Evolutionary conservation across 2,888 invertebrate species (phyloP).

Genomic region (Ceratothoa steindachneri): DNA sequence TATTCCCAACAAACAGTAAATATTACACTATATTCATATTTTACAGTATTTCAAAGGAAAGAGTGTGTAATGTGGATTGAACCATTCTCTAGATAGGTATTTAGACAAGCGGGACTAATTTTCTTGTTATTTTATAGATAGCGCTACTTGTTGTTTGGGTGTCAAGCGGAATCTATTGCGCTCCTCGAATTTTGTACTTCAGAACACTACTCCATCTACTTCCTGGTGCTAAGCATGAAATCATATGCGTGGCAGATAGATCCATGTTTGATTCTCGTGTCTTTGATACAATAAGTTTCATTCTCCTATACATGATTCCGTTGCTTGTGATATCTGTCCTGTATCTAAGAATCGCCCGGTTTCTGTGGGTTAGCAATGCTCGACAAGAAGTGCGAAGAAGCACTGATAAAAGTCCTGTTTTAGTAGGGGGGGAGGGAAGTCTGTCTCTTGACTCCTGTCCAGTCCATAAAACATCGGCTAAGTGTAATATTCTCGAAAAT

Average conservation of each 20-base stretch:
- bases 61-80: too few relatives aligned
- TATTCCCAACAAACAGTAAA: too few relatives aligned
- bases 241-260: slow-evolving; percentile 70
- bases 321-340: slow-evolving; percentile 70
- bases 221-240: slow-evolving; percentile 60
- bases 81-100: too few relatives aligned
- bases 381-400: slow-evolving; percentile 19
- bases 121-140: slow-evolving; percentile 58
- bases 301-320: slow-evolving; percentile 75
- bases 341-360: slow-evolving; percentile 77
- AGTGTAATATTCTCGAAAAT: neutral
- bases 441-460: neutral
- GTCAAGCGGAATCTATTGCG: slow-evolving; percentile 73
- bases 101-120: slow-evolving; percentile 26
- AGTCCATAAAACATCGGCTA: neutral
- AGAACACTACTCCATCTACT: slow-evolving; percentile 67
- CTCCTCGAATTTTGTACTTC: slow-evolving; percentile 77
- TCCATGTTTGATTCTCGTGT: slow-evolving; percentile 72
- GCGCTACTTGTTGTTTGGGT: slow-evolving; percentile 77
- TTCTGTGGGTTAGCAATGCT: slow-evolving; percentile 64
- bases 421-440: neutral
- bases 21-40: too few relatives aligned
- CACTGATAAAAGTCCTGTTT: neutral
- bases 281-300: slow-evolving; percentile 76
- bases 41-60: too few relatives aligned